Conservation (phyloP, 2,888 invertebrate species). For the Cerceris rybyensis region DNA sequence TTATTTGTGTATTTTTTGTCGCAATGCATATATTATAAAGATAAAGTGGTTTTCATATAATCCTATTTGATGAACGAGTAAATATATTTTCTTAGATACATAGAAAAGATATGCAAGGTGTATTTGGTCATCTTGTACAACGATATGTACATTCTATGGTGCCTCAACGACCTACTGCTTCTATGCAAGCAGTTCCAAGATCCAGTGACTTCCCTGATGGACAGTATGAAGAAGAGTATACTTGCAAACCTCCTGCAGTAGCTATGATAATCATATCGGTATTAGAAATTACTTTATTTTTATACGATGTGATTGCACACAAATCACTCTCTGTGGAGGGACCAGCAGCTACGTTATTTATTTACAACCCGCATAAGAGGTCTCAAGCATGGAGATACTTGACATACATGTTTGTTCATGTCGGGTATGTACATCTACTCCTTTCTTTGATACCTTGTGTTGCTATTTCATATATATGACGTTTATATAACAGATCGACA, state of each 20-base stretch:
- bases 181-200: slow-evolving; percentile 79
- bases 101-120: slow-evolving; percentile 83
- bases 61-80: neutral
- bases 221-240: slow-evolving; percentile 95
- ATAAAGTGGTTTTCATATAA: neutral
- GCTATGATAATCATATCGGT: slow-evolving; percentile 95
- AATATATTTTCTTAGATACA: slow-evolving; percentile 73
- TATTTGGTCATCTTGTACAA: slow-evolving; percentile 86
- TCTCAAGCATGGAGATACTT: slow-evolving; percentile 96
- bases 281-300: slow-evolving; percentile 90
- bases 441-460: neutral
- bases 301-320: slow-evolving; percentile 73
- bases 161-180: slow-evolving; percentile 81
- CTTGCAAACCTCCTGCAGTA: slow-evolving; percentile 95
- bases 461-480: no score
- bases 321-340: slow-evolving; percentile 83
- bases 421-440: slow-evolving; percentile 86
- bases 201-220: slow-evolving; percentile 84
- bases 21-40: neutral
- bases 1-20: slow-evolving; percentile 52
- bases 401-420: slow-evolving; percentile 98
- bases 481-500: neutral
- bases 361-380: slow-evolving; percentile 93
- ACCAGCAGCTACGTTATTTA: slow-evolving; percentile 90
- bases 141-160: slow-evolving; percentile 85